Evolutionary conservation across 2,888 invertebrate species (phyloP), one percentile per base, ranked within the genome.

Genomic region (Xiphydria camelus): DNA sequence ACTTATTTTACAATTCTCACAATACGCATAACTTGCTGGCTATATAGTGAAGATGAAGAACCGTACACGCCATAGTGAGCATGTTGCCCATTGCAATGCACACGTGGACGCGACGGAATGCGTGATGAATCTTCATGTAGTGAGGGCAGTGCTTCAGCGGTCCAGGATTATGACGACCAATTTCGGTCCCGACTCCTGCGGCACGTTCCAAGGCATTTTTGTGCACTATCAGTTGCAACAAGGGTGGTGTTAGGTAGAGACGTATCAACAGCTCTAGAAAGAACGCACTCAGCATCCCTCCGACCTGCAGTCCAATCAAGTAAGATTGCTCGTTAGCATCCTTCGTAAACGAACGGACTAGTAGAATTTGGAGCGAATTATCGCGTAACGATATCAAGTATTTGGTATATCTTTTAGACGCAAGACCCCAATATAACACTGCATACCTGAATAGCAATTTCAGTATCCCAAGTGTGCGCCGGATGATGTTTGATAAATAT

Each of bases 71-170:
- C 76, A 88, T 82, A 0, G 85, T 80, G 17, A 83, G 78, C 76
- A 93, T 83, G 66, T 92, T 92, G 44, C 89, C 89, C 73, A 89
- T 84, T 9, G 91, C 91, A 59, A 91, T 87, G 48, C 79, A 80
- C 70, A 87, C 85, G 77, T 93, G 93, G 40, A 87, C 82, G 29
- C 83, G 81, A 38, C 92, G 83, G 77, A 93, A 93, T 20, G 83
- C 79, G 55, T 80, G 82, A 65, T 91, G 83, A 10, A 91, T 82
- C 62, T 83, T 83, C 58, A 88, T 78, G 77, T 92, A 93, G 68
- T 88, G 87, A 0, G 90, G 89, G 68, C 91, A 91, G 66, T 87
- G 82, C 12, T 84, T 82, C 18, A 92, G 77, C 55, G 83, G 82
- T 40, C 89, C 88, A 19, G 87, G 80, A 31, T 87, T 78, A 59